Conservation (phyloP, 2,888 invertebrate species). For the Acanthoscelides obtectus region DNA sequence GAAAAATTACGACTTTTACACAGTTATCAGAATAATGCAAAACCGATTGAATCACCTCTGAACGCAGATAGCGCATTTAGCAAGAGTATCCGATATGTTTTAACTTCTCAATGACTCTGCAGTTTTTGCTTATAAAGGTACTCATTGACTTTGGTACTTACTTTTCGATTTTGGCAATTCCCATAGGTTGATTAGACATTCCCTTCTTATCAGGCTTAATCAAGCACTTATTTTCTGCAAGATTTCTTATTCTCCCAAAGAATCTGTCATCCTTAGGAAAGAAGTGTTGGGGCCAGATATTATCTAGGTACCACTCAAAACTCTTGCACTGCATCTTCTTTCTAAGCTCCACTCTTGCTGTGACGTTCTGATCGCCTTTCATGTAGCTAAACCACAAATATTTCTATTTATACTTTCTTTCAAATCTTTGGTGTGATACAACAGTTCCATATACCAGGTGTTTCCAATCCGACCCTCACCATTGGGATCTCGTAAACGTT, state of each 20-base stretch:
- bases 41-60: no score
- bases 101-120: no score
- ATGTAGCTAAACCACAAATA: conserved; percentile 32
- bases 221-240: conserved; percentile 52
- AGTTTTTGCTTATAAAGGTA: no score
- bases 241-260: conserved; percentile 76
- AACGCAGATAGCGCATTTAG: no score
- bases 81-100: no score
- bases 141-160: not conserved
- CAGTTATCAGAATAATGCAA: no score
- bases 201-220: conserved; percentile 59
- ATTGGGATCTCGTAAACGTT: no score
- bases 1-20: no score
- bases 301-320: conserved; percentile 91
- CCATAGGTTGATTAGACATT: conserved; percentile 63
- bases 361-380: conserved; percentile 59
- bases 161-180: conserved; percentile 60
- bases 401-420: no score
- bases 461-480: no score
- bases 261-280: conserved; percentile 83
- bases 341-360: conserved; percentile 55
- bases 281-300: conserved; percentile 95
- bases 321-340: conserved; percentile 74
- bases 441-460: no score
- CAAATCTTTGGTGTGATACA: no score